phyloP scores from a whole-genome alignment of 2,888 invertebrate genomes.

The Sylvicola cinctus region DNA sequence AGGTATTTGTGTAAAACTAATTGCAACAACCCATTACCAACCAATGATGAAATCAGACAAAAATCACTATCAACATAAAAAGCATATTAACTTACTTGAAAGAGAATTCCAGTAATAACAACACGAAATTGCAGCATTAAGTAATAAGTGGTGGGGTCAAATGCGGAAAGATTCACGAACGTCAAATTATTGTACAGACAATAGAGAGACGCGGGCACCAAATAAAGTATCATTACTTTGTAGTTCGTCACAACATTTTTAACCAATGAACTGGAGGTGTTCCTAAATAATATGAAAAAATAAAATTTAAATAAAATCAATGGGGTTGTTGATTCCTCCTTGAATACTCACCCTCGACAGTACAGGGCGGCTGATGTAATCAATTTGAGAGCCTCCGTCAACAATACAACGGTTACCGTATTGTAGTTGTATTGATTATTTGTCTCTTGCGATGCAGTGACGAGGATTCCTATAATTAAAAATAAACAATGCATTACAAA shows the following conservation, averaged over 20 bases:
- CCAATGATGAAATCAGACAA: too few relatives aligned
- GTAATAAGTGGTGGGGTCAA: conserved; percentile 90
- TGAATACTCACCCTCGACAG: conserved; percentile 37
- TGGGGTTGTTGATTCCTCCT: too few relatives aligned
- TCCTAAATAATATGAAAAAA: too few relatives aligned
- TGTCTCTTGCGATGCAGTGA: conserved; percentile 70
- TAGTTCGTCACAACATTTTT: conserved; percentile 35
- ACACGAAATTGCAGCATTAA: conserved; percentile 76
- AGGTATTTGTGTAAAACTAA: too few relatives aligned
- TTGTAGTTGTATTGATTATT: conserved; percentile 71
- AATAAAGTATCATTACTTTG: conserved; percentile 55
- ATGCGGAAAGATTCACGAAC: conserved; percentile 72
- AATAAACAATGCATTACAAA: conserved; percentile 11
- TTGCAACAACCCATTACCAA: too few relatives aligned
- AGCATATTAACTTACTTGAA: conserved; percentile 43
- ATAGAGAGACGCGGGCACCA: conserved; percentile 78
- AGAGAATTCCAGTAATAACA: conserved; percentile 77
- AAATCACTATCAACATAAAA: too few relatives aligned
- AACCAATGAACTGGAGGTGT: conserved; percentile 31
- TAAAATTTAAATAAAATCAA: too few relatives aligned
- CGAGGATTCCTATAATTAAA: conserved; percentile 73
- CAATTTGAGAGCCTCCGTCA: conserved; percentile 75
- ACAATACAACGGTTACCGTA: conserved; percentile 66
- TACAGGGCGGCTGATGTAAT: conserved; percentile 49
- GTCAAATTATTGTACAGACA: conserved; percentile 89